Evolutionary conservation across 2,797 vertebrate species (phyloP), one percentile per base, ranked within the genome.

Genomic region (Intellagama lesueurii): DNA sequence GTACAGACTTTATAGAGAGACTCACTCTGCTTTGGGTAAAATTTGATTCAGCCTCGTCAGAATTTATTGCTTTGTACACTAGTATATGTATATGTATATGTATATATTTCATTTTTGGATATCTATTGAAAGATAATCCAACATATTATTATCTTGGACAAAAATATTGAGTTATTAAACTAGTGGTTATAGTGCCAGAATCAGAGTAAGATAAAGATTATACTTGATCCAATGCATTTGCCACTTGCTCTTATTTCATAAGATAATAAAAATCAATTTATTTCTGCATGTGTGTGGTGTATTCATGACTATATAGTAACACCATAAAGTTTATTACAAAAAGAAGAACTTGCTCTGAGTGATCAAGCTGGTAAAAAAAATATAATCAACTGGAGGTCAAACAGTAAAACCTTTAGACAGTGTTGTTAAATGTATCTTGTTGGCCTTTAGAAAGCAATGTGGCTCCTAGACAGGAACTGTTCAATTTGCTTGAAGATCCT

Each of bases 401-500:
- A 66, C 70, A 32, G 35, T 75, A 68, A 83, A 49, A 75, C 52
- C 80, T 79, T 79, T 87, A 69, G 66, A 80, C 44, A 79, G n/a
- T 77, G 81, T 68, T 83, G 87, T 76, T 88, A 83, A 76, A 72
- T 49, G 68, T 88, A 83, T 52, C 70, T 77, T 83, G 87, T 68
- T 40, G 30, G 14, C 72, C 72, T 82, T 66, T 66, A 66, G 44
- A 77, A 82, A 77, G 60, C 4, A 32, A 49, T 87, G 64, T 76
- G n/a, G 4, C 24, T 28, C 81, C 17, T 12, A 88, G 81, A 32
- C 64, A 89, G 30, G 60, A 77, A 12, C 5, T 44, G 52, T 91
- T 91, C 90, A 86, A 87, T 83, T 6, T 90, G 82, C 40, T 84
- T 7, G 49, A 56, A 73, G 49, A 73, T 81, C 76, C 68, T 47